A percentile compares a stretch with the other conserved stretches of the same genome.
These are phyloP conservation scores for Acanthurus tractus DNA, from an alignment of 2,797 vertebrate genomes.

Conservation along the genomic window DNA sequence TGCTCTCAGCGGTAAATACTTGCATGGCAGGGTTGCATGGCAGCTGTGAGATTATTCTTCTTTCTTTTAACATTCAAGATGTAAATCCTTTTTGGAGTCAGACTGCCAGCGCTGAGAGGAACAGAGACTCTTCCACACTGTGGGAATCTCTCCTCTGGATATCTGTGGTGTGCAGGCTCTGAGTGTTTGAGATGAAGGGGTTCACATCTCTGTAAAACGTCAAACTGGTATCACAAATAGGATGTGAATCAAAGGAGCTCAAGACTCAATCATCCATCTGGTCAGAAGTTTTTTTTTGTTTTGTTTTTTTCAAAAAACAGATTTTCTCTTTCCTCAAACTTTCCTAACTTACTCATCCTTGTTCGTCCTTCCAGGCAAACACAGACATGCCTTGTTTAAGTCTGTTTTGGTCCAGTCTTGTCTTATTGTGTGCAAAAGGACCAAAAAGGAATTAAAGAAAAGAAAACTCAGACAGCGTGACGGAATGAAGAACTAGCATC, in stretches of 20 bases:
- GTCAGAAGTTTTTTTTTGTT: neutral
- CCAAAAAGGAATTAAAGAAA: constrained; percentile 68
- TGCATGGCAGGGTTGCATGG: constrained; percentile 49
- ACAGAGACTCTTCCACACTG: constrained; percentile 14
- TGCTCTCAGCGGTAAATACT: constrained; percentile 65
- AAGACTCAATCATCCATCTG: constrained; percentile 43
- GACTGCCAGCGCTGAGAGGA: constrained; percentile 34
- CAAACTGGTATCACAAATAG: constrained; percentile 56
- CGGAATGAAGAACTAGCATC: constrained; percentile 81
- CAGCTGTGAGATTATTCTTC: constrained; percentile 53
- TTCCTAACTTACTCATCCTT: constrained; percentile 49
- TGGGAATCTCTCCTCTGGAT: constrained; percentile 37
- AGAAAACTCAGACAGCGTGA: constrained; percentile 79
- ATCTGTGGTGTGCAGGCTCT: constrained; percentile 25
- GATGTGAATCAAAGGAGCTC: constrained; percentile 55
- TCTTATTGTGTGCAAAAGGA: constrained; percentile 66
- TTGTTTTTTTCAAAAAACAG: neutral
- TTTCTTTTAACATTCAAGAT: constrained; percentile 43
- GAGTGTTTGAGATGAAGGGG: constrained; percentile 52
- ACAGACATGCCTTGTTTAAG: constrained; percentile 59
- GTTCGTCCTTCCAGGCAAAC: constrained; percentile 61
- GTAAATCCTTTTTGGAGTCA: constrained; percentile 27
- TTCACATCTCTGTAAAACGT: constrained; percentile 63
- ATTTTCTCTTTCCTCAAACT: constrained; percentile 33
- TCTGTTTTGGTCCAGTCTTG: constrained; percentile 75